phyloP scores from a whole-genome alignment of 2,797 vertebrate species.

The Sciurus carolinensis region DNA sequence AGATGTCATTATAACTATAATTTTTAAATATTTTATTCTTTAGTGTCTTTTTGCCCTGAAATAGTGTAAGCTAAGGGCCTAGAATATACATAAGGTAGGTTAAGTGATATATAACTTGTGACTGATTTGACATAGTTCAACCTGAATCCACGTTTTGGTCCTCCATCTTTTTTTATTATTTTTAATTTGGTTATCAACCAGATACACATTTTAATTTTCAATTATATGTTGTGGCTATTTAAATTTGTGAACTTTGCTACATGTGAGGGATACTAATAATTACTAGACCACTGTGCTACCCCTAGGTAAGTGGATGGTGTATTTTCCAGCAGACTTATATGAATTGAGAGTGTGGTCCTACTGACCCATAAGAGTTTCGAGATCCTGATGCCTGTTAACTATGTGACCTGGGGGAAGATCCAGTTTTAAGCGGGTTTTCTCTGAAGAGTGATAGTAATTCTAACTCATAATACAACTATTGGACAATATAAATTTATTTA shows the following conservation, averaged over 20 bases:
- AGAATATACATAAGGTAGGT: not conserved
- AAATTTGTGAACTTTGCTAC: not conserved
- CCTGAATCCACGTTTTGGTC: not conserved
- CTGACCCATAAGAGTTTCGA: accelerated
- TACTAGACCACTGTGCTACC: not conserved
- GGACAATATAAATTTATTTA: not conserved
- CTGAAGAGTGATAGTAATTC: too few species aligned
- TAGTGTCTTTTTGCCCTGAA: not conserved
- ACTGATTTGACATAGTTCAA: not conserved
- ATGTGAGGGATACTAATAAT: not conserved
- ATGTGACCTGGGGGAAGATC: not conserved
- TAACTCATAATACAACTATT: not conserved
- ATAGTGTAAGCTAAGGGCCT: not conserved
- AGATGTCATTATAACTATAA: not conserved
- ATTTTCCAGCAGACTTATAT: not conserved
- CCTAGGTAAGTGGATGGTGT: too few species aligned
- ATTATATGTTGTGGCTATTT: not conserved
- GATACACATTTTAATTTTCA: not conserved
- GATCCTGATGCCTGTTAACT: not conserved
- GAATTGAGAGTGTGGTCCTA: too few species aligned
- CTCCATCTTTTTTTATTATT: too few species aligned
- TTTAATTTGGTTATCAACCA: not conserved
- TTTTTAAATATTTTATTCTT: not conserved
- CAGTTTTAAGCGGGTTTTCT: not conserved
- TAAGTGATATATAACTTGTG: not conserved